Evolutionary conservation across 2,797 vertebrate species (phyloP).

Genomic region (Pantherophis alleghaniensis): DNA sequence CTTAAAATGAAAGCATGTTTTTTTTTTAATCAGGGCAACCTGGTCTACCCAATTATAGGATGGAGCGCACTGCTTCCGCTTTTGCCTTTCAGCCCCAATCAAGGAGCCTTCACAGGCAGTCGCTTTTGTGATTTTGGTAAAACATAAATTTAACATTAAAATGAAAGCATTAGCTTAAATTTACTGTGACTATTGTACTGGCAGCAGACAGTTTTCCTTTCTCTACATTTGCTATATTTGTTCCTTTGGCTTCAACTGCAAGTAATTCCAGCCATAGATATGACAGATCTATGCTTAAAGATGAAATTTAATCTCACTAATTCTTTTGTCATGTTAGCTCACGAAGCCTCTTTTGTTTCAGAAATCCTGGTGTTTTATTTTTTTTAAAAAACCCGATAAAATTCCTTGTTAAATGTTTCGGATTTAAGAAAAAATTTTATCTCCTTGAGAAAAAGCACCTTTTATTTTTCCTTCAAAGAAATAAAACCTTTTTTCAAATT

Average conservation of each 20-base stretch:
- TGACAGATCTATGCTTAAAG: neutral
- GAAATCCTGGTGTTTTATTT: neutral
- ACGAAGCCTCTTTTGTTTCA: neutral
- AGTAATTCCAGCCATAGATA: neutral
- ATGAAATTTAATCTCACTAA: neutral
- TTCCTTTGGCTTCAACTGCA: neutral
- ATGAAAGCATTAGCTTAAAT: neutral
- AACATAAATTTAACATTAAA: no score
- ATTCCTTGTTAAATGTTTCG: neutral
- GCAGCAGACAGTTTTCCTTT: neutral
- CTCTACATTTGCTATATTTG: neutral
- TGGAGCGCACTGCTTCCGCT: no score
- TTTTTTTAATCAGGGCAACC: no score
- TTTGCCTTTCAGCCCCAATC: no score
- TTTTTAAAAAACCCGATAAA: neutral
- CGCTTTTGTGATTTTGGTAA: no score
- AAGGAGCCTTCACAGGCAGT: no score
- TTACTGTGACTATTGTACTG: neutral
- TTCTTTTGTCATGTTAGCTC: neutral
- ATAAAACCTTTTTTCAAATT: slow-evolving; percentile 32
- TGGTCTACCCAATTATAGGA: no score
- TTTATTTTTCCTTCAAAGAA: neutral
- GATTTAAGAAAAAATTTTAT: neutral
- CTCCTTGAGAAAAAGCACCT: neutral
- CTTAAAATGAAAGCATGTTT: neutral